These are phyloP conservation scores for Acutogordius australiensis DNA, from an alignment of 2,888 invertebrate genomes.

Conservation along the genomic window DNA sequence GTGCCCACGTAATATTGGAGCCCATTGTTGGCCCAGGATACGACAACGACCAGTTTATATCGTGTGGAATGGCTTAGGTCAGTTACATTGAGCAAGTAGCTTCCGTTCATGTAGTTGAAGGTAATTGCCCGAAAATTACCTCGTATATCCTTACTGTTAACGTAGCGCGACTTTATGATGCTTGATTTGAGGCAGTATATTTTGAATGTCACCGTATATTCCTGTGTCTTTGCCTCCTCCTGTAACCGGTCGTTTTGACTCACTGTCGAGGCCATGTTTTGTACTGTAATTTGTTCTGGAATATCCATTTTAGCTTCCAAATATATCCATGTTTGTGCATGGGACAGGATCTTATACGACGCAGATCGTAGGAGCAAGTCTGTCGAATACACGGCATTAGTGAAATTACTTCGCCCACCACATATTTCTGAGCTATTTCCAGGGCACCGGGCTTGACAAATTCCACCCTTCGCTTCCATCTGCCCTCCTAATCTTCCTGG, in stretches of 20 bases:
- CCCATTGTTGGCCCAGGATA: neutral
- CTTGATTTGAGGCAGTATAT: neutral
- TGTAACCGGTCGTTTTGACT: neutral
- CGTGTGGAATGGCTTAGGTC: neutral
- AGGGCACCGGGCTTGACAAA: neutral
- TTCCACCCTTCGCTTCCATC: too few relatives aligned
- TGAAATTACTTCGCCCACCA: neutral
- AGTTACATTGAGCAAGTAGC: neutral
- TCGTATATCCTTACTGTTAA: conserved; percentile 1
- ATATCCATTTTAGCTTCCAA: neutral
- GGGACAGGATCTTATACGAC: neutral
- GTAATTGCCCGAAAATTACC: neutral
- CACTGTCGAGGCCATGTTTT: neutral
- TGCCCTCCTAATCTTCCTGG: too few relatives aligned
- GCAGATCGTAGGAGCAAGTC: neutral
- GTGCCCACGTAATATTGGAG: neutral
- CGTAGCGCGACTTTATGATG: neutral
- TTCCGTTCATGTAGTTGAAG: neutral
- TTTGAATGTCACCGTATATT: neutral
- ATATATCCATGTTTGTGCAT: neutral
- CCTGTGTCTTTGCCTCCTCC: neutral
- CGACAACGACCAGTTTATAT: neutral
- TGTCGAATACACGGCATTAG: neutral
- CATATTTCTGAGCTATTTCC: neutral
- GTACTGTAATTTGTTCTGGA: too few relatives aligned